Conservation (phyloP, 2,888 invertebrate species). For the Diaphora mendica region DNA sequence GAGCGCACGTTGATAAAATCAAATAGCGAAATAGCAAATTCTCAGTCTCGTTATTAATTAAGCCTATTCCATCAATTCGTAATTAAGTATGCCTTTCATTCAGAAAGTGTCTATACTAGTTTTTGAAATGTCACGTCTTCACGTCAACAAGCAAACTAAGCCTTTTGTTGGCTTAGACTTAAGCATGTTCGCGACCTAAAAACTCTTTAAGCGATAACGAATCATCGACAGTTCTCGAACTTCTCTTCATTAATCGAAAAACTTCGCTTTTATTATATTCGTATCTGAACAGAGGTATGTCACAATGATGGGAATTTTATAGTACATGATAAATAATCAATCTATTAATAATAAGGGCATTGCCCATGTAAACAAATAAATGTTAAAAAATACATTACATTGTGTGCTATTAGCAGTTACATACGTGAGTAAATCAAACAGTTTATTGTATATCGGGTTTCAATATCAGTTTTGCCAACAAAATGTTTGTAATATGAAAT, state of each 20-base stretch:
- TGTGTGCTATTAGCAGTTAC: neutral
- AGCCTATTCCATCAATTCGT: neutral
- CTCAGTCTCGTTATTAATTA: neutral
- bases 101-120: slow-evolving; percentile 51
- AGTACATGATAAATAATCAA: neutral
- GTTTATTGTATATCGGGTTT: neutral
- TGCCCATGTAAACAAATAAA: no score
- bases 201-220: slow-evolving; percentile 69
- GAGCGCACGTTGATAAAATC: neutral
- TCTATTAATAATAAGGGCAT: no score
- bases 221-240: slow-evolving; percentile 73
- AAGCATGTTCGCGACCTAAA: slow-evolving; percentile 77
- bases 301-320: neutral
- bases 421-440: neutral
- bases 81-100: slow-evolving; percentile 19
- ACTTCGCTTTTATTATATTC: slow-evolving; percentile 60
- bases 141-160: slow-evolving; percentile 65
- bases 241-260: slow-evolving; percentile 77
- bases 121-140: slow-evolving; percentile 61
- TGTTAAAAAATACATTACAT: no score
- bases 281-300: slow-evolving; percentile 33
- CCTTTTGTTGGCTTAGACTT: slow-evolving; percentile 58
- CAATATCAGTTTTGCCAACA: neutral
- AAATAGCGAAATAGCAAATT: neutral
- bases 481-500: neutral